A percentile compares a stretch with the other conserved stretches of the same genome.
Conservation (phyloP, 2,113 vertebrate genomes). For the Tautogolabrus adspersus region DNA sequence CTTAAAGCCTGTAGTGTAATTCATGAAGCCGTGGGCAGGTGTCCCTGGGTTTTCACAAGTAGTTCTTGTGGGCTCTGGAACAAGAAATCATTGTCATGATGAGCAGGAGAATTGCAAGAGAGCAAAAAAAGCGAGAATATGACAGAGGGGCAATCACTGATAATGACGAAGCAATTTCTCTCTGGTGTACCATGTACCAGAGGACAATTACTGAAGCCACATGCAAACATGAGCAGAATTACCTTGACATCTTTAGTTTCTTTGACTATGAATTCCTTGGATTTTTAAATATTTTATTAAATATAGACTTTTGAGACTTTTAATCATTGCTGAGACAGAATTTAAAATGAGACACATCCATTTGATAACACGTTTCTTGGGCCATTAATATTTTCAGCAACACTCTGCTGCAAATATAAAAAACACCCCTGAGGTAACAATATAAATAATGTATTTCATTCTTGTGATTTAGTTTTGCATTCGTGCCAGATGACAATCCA, state of each 20-base stretch:
- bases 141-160: constrained; percentile 49
- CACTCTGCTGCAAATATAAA: constrained; percentile 14
- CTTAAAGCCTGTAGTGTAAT: constrained; percentile 96
- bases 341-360: constrained; percentile 1
- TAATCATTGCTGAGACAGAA: background rate
- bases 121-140: constrained; percentile 26
- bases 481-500: constrained; percentile 3
- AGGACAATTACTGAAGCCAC: constrained; percentile 34
- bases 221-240: constrained; percentile 33
- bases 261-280: background rate
- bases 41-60: constrained; percentile 95
- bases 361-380: constrained; percentile 2
- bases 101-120: constrained; percentile 16
- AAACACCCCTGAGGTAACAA: background rate
- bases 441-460: constrained; percentile 24
- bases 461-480: constrained; percentile 26
- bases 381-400: constrained; percentile 3
- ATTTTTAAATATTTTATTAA: background rate
- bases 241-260: background rate
- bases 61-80: constrained; percentile 91
- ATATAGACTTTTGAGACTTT: background rate
- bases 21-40: constrained; percentile 93
- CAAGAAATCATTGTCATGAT: constrained; percentile 46
- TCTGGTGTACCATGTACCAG: constrained; percentile 37
- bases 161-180: constrained; percentile 55